Conservation (phyloP, 1,140 invertebrate genomes). For the Calliphora vicina region DNA sequence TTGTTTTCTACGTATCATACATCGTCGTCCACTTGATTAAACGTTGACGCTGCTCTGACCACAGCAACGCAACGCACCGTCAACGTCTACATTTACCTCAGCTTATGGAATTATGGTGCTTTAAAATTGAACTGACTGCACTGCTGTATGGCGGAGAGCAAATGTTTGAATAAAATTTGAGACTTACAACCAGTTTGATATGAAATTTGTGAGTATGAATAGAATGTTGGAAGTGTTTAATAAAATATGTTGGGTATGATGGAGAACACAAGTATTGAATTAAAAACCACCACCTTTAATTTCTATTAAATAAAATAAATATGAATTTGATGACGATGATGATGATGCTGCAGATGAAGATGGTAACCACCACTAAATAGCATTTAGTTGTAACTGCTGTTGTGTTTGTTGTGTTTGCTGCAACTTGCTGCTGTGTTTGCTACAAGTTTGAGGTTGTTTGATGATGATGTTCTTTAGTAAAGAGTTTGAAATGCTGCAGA, state of each 20-base stretch:
- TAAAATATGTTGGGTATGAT: not conserved
- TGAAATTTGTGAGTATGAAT: not conserved
- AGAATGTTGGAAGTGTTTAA: not conserved
- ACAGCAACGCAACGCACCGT: no score
- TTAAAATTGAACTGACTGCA: no score
- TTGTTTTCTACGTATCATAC: no score
- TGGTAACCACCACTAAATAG: conserved; percentile 9
- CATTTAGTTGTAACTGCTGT: not conserved
- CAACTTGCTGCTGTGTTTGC: not conserved
- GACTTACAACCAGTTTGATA: not conserved
- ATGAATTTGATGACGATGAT: not conserved
- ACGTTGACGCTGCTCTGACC: no score
- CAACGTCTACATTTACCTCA: no score
- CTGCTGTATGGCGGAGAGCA: no score
- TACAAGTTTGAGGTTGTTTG: not conserved
- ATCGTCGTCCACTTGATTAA: no score
- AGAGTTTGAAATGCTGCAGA: not conserved
- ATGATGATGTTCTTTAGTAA: not conserved
- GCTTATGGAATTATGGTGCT: no score
- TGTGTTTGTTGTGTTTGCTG: not conserved
- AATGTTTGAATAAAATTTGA: not conserved
- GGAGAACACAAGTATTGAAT: no score
- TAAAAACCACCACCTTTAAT: not conserved
- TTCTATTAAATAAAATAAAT: not conserved
- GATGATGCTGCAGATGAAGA: not conserved